phyloP scores from a whole-genome alignment of 2,888 invertebrate genomes.

The Blastobasis lacticolella region DNA sequence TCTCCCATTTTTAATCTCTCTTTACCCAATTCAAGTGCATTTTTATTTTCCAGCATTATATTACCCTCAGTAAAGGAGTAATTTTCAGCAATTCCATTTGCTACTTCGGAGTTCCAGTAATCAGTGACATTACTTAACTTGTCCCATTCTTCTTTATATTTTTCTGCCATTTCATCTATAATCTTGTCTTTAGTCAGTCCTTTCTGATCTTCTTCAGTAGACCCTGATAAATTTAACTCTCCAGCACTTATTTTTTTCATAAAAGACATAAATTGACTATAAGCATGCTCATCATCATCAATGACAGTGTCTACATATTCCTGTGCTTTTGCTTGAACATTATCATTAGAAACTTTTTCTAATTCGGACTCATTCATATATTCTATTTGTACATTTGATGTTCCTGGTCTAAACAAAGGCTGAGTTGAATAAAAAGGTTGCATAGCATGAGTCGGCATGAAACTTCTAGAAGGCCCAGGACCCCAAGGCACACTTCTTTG shows the following conservation, averaged over 20 bases:
- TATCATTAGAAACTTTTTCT: conserved; percentile 33
- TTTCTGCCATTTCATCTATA: conserved; percentile 70
- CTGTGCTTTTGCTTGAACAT: conserved; percentile 70
- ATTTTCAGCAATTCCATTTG: conserved; percentile 72
- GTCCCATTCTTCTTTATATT: conserved; percentile 85
- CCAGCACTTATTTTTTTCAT: conserved; percentile 85
- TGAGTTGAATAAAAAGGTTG: conserved; percentile 33
- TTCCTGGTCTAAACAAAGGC: conserved; percentile 26
- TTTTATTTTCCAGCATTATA: conserved; percentile 83
- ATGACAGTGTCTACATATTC: conserved; percentile 74
- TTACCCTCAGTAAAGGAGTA: conserved; percentile 90
- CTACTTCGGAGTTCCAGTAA: conserved; percentile 79
- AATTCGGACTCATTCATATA: conserved; percentile 53
- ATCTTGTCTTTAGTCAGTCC: conserved; percentile 55
- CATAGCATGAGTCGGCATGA: conserved; percentile 36
- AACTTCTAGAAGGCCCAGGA: conserved; percentile 44
- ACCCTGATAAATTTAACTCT: conserved; percentile 72
- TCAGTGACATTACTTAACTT: conserved; percentile 78
- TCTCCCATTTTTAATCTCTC: conserved; percentile 89
- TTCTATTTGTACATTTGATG: conserved; percentile 50
- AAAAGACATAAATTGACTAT: conserved; percentile 89
- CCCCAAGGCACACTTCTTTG: conserved; percentile 37
- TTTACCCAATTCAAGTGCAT: conserved; percentile 91
- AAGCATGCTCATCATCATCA: conserved; percentile 80
- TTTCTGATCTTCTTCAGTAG: conserved; percentile 46